phyloP scores from a whole-genome alignment of 92 coral and sea anemone species.

The Diadumene lineata region DNA sequence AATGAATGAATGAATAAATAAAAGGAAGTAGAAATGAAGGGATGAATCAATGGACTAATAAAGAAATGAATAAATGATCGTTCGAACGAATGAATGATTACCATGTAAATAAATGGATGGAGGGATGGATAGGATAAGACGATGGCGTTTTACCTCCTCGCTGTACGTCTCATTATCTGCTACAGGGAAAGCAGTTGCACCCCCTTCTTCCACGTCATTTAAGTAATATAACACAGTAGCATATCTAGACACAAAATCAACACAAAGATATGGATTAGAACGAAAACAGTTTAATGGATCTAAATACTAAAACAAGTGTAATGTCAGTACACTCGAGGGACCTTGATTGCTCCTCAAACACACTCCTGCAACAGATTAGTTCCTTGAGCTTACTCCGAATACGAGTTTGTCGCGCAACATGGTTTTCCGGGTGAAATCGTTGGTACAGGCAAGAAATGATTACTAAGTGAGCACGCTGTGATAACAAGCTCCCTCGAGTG shows the following conservation, averaged over 20 bases:
- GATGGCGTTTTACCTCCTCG: slow-evolving; percentile 21
- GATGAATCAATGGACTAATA: not conserved
- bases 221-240: slow-evolving; percentile 39
- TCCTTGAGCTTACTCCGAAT: no score
- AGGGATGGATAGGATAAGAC: no score
- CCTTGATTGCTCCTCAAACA: no score
- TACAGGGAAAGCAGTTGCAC: slow-evolving; percentile 35
- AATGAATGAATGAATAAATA: not conserved
- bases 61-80: not conserved
- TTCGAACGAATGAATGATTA: not conserved
- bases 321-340: no score
- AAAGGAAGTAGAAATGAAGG: not conserved
- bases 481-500: no score
- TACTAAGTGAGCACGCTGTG: no score
- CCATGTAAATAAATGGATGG: no score
- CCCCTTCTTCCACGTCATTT: slow-evolving; percentile 34
- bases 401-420: no score
- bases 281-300: not conserved
- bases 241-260: slow-evolving; percentile 7
- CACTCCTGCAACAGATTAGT: no score
- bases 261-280: not conserved
- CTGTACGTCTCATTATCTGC: slow-evolving; percentile 34
- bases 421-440: no score
- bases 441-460: no score
- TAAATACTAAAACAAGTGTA: no score